These are phyloP conservation scores for Notodonta dromedarius DNA, from an alignment of 2,888 invertebrate genomes.

Conservation along the genomic window DNA sequence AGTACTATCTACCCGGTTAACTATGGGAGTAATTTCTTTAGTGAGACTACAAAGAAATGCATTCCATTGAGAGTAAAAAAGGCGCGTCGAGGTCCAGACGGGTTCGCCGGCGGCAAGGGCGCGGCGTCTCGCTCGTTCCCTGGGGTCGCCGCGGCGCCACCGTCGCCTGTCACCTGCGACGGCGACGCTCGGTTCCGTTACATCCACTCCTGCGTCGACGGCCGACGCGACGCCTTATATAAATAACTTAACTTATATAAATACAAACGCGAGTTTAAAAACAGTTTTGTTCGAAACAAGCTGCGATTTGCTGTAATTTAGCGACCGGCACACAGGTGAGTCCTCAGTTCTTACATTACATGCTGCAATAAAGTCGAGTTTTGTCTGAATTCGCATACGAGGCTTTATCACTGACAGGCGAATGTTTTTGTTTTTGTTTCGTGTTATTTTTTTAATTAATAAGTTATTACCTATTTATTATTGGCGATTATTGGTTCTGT, in stretches of 20 bases:
- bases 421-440: conserved; percentile 63
- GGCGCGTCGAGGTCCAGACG: conserved; percentile 32
- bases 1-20: no score
- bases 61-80: neutral
- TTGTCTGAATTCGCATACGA: conserved; percentile 41
- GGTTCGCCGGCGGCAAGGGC: conserved; percentile 39
- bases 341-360: conserved; percentile 31
- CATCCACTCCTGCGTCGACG: conserved; percentile 54
- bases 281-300: neutral
- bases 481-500: no score
- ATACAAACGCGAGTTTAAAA: conserved; percentile 4
- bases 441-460: conserved; percentile 24
- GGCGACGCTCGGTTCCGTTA: conserved; percentile 47
- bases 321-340: conserved; percentile 22
- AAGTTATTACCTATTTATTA: neutral
- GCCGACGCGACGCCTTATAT: conserved; percentile 50
- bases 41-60: neutral
- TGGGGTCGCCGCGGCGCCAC: conserved; percentile 74
- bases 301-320: neutral
- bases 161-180: conserved; percentile 56
- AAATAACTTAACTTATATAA: conserved; percentile 17
- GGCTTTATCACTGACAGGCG: conserved; percentile 58
- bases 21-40: no score
- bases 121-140: conserved; percentile 43
- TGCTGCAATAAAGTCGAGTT: conserved; percentile 31